Evolutionary conservation across 1,140 invertebrate genomes (phyloP).

Genomic region (Euura saliciscinereae): DNA sequence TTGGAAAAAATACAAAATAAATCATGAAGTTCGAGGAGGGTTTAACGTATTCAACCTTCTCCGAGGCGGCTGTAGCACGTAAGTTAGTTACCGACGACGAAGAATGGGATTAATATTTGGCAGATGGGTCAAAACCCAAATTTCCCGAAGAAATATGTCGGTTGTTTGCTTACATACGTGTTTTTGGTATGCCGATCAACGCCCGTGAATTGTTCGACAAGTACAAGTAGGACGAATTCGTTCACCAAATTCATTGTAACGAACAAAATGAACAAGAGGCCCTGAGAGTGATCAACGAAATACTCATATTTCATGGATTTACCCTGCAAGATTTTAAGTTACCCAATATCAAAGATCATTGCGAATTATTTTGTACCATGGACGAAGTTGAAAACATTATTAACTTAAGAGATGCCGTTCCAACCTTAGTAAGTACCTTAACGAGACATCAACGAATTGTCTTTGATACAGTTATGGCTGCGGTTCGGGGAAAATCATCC

Average conservation of each 20-base stretch:
- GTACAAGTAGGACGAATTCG: background rate
- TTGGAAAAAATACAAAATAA: no score
- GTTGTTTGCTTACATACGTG: slow-evolving; percentile 23
- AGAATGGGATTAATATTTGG: no score
- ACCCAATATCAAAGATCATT: slow-evolving; percentile 24
- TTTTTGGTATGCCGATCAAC: slow-evolving; percentile 22
- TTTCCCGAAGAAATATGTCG: slow-evolving; percentile 11
- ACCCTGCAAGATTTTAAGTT: slow-evolving; percentile 19
- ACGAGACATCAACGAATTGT: slow-evolving; percentile 6
- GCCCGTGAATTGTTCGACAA: slow-evolving; percentile 9
- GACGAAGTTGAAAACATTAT: slow-evolving; percentile 8
- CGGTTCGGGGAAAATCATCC: background rate
- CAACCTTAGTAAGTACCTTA: background rate
- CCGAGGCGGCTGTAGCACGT: slow-evolving; percentile 4
- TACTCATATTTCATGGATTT: slow-evolving; percentile 19
- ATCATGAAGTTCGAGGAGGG: no score
- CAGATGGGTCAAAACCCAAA: no score
- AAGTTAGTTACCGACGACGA: no score
- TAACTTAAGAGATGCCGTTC: slow-evolving; percentile 4
- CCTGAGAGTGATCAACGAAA: slow-evolving; percentile 18
- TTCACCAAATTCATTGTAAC: slow-evolving; percentile 13
- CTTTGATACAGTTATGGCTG: slow-evolving; percentile 10
- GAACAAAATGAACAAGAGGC: slow-evolving; percentile 16
- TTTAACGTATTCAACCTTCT: slow-evolving; percentile 1
- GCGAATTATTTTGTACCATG: slow-evolving; percentile 3